A percentile compares a stretch with the other conserved stretches of the same genome.
Conservation (phyloP, 2,888 invertebrate species). For the Branchipolynoe longqiensis region DNA sequence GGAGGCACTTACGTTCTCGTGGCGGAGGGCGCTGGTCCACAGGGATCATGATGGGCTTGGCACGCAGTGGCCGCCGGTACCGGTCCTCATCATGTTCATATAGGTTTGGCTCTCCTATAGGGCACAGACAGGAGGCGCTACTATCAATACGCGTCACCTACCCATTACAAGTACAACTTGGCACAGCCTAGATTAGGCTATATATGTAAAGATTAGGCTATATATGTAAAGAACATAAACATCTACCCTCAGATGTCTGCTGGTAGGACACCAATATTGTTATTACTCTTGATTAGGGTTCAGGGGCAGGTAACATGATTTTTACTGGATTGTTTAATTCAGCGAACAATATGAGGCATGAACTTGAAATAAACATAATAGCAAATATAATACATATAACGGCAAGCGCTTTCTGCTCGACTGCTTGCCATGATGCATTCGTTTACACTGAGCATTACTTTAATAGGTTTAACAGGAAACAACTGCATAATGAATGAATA, state of each 20-base stretch:
- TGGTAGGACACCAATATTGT: no score
- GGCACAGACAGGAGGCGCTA: no score
- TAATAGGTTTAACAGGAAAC: neutral
- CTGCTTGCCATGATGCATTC: neutral
- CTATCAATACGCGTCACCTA: no score
- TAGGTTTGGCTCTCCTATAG: slow-evolving; percentile 41
- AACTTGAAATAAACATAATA: neutral
- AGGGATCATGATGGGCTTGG: slow-evolving; percentile 87
- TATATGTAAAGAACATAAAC: no score
- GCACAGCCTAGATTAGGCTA: no score
- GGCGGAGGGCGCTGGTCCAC: slow-evolving; percentile 85
- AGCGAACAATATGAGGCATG: no score
- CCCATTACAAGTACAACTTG: no score
- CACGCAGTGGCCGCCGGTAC: slow-evolving; percentile 70
- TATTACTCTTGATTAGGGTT: no score
- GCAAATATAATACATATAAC: slow-evolving; percentile 26
- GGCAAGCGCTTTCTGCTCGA: neutral
- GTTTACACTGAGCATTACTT: neutral
- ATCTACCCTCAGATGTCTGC: no score
- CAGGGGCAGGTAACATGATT: no score
- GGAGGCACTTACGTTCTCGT: slow-evolving; percentile 88
- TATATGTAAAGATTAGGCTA: no score
- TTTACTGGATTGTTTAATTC: no score
- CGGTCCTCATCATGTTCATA: slow-evolving; percentile 62
- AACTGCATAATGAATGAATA: slow-evolving; percentile 27